phyloP scores from a whole-genome alignment of 2,113 vertebrate species.

The Misgurnus mizolepis region DNA sequence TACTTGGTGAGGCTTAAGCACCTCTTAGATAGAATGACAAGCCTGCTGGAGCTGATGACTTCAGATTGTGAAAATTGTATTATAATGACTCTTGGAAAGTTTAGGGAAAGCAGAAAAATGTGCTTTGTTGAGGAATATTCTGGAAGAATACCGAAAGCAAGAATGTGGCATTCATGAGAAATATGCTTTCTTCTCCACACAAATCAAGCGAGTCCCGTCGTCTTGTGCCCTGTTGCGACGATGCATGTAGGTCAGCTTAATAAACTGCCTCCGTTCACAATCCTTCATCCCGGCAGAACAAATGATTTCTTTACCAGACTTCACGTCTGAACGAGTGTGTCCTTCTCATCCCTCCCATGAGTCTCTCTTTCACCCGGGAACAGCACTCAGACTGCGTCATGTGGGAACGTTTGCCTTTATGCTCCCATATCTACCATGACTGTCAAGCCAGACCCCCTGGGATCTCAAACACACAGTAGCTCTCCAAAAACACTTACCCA shows the following conservation, averaged over 20 bases:
- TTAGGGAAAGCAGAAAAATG: conserved; percentile 6
- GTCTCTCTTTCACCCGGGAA: not conserved
- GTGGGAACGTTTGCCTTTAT: not conserved
- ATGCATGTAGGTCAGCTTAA: not conserved
- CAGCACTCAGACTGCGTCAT: not conserved
- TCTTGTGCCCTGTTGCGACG: not conserved
- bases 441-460: not conserved
- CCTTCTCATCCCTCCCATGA: not conserved
- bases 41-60: conserved; percentile 17
- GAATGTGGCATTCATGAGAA: not conserved
- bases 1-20: conserved; percentile 17
- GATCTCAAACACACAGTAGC: not conserved
- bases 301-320: not conserved
- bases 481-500: not conserved
- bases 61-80: conserved; percentile 23
- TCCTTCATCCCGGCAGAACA: not conserved
- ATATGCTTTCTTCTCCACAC: not conserved
- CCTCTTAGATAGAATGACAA: conserved; percentile 27
- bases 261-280: not conserved
- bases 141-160: not conserved
- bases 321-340: not conserved
- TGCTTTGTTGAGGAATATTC: conserved; percentile 16
- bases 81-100: conserved; percentile 22
- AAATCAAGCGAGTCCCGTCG: too few relatives aligned
- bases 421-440: not conserved